These are phyloP conservation scores for Danio jaintianensis DNA, from an alignment of 2,797 vertebrate species.

Conservation along the genomic window DNA sequence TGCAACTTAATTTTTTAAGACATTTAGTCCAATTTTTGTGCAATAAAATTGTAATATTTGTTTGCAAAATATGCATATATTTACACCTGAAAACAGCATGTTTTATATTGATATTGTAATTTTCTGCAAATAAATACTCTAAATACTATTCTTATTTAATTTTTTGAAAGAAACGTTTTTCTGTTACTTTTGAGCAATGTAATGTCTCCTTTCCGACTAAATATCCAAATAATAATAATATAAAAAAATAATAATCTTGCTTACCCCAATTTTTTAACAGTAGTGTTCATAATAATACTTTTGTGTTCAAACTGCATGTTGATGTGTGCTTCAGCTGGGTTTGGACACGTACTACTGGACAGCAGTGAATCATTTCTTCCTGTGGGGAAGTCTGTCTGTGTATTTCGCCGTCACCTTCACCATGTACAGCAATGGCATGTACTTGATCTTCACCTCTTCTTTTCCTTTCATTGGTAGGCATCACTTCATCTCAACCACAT, in stretches of 20 bases:
- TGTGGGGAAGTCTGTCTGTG: slow-evolving; percentile 91
- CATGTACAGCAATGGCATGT: slow-evolving; percentile 94
- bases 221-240: neutral
- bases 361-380: slow-evolving; percentile 89
- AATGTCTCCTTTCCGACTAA: neutral
- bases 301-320: slow-evolving; percentile 1
- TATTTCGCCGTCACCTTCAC: slow-evolving; percentile 92
- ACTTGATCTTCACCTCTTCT: slow-evolving; percentile 83
- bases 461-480: slow-evolving; percentile 93
- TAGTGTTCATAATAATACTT: neutral
- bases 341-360: slow-evolving; percentile 94
- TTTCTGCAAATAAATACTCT: too few species aligned
- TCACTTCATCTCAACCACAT: neutral
- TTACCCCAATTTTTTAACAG: neutral
- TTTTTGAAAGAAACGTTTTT: too few species aligned
- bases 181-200: neutral
- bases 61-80: too few species aligned
- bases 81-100: too few species aligned
- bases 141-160: too few species aligned
- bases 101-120: too few species aligned
- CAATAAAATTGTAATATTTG: too few species aligned
- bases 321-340: slow-evolving; percentile 79
- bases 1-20: too few species aligned
- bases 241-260: neutral
- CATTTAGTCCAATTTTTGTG: too few species aligned